Evolutionary conservation across 2,888 invertebrate genomes (phyloP).

Genomic region (Malthinus flaveolus): DNA sequence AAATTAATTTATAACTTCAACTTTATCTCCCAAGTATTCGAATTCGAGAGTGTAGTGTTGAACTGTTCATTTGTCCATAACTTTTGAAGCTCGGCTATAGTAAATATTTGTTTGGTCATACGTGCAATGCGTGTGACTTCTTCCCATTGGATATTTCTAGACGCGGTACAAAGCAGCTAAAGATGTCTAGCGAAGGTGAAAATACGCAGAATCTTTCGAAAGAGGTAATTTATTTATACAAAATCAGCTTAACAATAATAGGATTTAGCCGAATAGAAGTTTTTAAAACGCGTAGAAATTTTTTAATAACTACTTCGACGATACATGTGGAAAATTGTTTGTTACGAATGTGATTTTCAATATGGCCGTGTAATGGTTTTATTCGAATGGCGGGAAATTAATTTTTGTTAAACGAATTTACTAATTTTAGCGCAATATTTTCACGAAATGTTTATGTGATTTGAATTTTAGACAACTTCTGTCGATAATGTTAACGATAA

Average conservation of each 20-base stretch:
- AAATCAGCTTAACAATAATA: background rate
- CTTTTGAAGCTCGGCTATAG: conserved; percentile 1
- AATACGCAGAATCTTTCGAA: conserved; percentile 50
- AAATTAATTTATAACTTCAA: no score
- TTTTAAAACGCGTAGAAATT: background rate
- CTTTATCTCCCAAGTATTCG: no score
- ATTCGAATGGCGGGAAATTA: conserved; percentile 54
- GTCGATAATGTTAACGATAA: conserved; percentile 18
- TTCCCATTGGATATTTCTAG: conserved; percentile 52
- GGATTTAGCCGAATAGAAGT: background rate
- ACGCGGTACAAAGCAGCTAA: conserved; percentile 50
- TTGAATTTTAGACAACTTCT: background rate
- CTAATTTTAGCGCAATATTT: background rate
- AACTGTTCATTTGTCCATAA: conserved; percentile 8
- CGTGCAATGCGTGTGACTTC: conserved; percentile 50
- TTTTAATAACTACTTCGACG: background rate
- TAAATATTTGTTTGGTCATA: conserved; percentile 38
- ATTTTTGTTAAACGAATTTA: background rate
- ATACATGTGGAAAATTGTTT: conserved; percentile 2
- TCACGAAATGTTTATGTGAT: background rate
- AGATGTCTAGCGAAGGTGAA: conserved; percentile 56
- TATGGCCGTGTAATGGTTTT: conserved; percentile 52
- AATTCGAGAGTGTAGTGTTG: conserved; percentile 1
- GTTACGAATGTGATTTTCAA: conserved; percentile 46
- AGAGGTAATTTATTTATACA: conserved; percentile 43